A percentile compares a stretch with the other conserved stretches of the same genome.
Conservation (phyloP, 2,888 invertebrate genomes). For the Rosalia funebris region DNA sequence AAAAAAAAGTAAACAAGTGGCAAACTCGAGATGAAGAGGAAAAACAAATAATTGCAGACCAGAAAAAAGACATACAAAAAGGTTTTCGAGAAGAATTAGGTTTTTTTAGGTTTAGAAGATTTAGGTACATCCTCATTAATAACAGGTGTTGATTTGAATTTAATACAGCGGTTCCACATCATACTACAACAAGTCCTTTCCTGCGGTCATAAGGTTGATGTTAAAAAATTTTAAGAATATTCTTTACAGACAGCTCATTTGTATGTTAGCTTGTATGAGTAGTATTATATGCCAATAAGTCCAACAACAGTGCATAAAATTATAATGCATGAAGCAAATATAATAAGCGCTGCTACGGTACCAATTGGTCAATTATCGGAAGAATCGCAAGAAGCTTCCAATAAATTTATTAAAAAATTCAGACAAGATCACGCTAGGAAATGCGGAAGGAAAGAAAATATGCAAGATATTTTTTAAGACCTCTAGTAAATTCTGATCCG, state of each 20-base stretch:
- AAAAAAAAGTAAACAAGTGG: not conserved
- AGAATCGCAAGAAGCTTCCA: slow-evolving; percentile 46
- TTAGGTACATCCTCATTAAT: not conserved
- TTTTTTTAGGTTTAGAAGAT: not conserved
- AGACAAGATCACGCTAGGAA: not conserved
- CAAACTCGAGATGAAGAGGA: not conserved
- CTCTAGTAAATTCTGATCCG: not conserved
- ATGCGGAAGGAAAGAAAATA: not conserved
- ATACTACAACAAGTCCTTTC: not conserved
- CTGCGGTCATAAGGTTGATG: slow-evolving; percentile 1
- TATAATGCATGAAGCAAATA: slow-evolving; percentile 43
- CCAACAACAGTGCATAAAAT: slow-evolving; percentile 38
- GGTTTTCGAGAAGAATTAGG: not conserved
- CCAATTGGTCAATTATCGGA: slow-evolving; percentile 48
- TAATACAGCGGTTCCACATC: not conserved
- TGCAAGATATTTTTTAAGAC: not conserved
- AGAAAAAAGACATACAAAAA: not conserved
- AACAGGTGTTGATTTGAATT: not conserved
- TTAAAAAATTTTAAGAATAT: slow-evolving; percentile 10
- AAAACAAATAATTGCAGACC: not conserved
- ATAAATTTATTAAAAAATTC: not conserved
- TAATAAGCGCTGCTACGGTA: slow-evolving; percentile 46
- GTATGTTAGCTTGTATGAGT: slow-evolving; percentile 47
- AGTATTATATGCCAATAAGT: slow-evolving; percentile 49
- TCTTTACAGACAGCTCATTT: slow-evolving; percentile 38